Percentiles rank a stretch among this genome's conserved stretches.
phyloP scores from a whole-genome alignment of 2,888 invertebrate species.

The Cordylochernes scorpioides region DNA sequence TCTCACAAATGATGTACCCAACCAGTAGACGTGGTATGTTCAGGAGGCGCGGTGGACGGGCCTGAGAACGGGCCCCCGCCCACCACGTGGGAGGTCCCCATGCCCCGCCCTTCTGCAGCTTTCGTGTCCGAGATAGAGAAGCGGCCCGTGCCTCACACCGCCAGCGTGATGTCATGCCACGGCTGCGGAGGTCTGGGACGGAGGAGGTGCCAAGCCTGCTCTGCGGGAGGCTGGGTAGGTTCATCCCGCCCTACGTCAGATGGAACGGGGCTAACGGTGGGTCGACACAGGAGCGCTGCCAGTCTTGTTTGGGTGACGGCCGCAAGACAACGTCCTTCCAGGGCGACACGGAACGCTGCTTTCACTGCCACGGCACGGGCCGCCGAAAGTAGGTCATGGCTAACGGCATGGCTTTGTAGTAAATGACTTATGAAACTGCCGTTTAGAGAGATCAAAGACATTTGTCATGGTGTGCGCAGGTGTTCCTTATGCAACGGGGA shows the following conservation, averaged over 20 bases:
- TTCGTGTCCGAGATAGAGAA: slow-evolving; percentile 24
- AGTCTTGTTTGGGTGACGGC: slow-evolving; percentile 16
- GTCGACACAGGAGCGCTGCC: slow-evolving; percentile 14
- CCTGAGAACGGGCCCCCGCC: slow-evolving; percentile 21
- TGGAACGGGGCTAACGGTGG: no score
- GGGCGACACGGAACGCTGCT: slow-evolving; percentile 19
- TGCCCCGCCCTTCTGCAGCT: slow-evolving; percentile 21
- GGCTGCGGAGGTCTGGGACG: slow-evolving; percentile 23
- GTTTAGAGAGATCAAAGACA: no score
- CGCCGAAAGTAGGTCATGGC: slow-evolving; percentile 17
- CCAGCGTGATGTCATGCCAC: slow-evolving; percentile 25
- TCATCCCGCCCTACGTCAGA: no score
- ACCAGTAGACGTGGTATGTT: no score
- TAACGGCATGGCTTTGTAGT: background rate
- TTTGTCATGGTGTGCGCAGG: slow-evolving; percentile 4
- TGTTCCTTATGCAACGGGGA: slow-evolving; percentile 24
- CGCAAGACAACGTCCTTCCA: slow-evolving; percentile 10
- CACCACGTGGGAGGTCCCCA: slow-evolving; percentile 26
- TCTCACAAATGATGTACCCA: no score
- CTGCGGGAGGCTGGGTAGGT: slow-evolving; percentile 25
- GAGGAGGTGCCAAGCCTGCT: slow-evolving; percentile 21
- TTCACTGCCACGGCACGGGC: slow-evolving; percentile 26
- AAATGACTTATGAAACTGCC: background rate
- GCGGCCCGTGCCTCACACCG: slow-evolving; percentile 29
- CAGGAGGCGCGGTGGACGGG: slow-evolving; percentile 23